A percentile compares a stretch with the other conserved stretches of the same genome.
Evolutionary conservation across 2,888 invertebrate species (phyloP).

Genomic region (Herminia tarsipennalis): DNA sequence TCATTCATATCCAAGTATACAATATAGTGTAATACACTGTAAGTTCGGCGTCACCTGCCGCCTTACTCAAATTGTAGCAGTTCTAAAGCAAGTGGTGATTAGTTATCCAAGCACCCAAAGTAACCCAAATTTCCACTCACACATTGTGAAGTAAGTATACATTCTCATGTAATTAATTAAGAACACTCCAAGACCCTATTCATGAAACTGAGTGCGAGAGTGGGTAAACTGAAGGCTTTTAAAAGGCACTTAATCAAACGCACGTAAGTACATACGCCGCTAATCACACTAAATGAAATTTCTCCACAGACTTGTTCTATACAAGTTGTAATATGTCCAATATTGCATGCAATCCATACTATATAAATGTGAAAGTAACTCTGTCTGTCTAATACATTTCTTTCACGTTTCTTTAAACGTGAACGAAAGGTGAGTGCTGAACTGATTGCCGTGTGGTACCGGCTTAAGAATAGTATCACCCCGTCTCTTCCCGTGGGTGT

Average conservation of each 20-base stretch:
- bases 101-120: background rate
- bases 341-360: no score
- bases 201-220: conserved; percentile 7
- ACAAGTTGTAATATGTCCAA: no score
- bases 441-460: no score
- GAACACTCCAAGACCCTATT: conserved; percentile 10
- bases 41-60: no score
- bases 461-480: no score
- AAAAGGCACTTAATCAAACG: conserved; percentile 36
- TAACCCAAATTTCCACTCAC: conserved; percentile 10
- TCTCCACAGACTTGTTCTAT: background rate
- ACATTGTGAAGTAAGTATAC: background rate
- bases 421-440: no score
- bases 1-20: no score
- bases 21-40: no score
- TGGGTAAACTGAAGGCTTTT: conserved; percentile 22
- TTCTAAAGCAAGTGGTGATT: background rate
- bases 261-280: conserved; percentile 12
- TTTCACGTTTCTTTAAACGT: no score
- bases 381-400: no score
- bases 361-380: no score
- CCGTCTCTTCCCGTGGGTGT: no score
- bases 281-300: conserved; percentile 29
- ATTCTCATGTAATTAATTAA: conserved; percentile 16
- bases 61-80: background rate